Conservation (phyloP, 1,140 invertebrate genomes). For the Caenorhabditis tropicalis region DNA sequence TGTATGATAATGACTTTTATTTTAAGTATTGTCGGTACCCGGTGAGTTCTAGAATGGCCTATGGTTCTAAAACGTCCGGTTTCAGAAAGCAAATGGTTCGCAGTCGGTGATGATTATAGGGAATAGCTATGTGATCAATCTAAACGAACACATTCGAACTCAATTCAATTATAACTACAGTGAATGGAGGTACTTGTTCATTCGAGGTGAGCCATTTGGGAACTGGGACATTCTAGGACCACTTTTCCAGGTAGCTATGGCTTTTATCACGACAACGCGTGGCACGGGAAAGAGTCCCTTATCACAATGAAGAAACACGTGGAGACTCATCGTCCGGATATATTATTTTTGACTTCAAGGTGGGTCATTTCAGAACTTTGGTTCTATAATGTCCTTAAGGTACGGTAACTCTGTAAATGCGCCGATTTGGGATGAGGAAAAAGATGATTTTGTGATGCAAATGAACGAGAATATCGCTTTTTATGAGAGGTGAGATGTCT, state of each 20-base stretch:
- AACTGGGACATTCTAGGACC: neutral
- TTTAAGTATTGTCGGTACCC: constrained; percentile 2
- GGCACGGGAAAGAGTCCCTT: neutral
- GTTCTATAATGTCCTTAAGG: neutral
- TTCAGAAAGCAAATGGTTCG: neutral
- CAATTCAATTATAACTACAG: constrained; percentile 17
- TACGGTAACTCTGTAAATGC: neutral
- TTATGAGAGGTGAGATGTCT: neutral
- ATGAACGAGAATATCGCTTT: neutral
- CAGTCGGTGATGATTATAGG: neutral
- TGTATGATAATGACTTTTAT: neutral
- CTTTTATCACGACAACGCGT: neutral
- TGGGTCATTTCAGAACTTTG: neutral
- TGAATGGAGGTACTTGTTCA: neutral
- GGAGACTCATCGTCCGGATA: neutral
- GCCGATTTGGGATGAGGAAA: neutral
- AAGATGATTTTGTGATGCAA: neutral
- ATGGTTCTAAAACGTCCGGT: neutral
- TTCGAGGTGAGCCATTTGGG: neutral
- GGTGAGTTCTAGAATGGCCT: neutral
- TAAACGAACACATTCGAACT: neutral
- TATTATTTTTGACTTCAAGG: neutral
- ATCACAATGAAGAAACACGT: neutral
- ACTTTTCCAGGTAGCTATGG: neutral
- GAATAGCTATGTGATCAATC: constrained; percentile 12